Evolutionary conservation across 2,113 vertebrate species (phyloP).

Genomic region (Sorex araneus): DNA sequence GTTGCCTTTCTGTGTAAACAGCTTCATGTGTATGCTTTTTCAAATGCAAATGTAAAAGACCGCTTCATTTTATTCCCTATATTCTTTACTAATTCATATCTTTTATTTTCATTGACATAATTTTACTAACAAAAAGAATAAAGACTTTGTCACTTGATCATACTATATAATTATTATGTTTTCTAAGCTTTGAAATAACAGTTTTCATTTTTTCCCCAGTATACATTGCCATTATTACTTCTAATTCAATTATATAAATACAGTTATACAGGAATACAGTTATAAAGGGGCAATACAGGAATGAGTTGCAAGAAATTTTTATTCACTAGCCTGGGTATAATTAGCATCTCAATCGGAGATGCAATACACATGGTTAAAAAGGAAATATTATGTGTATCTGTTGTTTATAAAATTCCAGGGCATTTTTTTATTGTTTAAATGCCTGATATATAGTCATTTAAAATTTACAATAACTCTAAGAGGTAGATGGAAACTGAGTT

Average conservation of each 20-base stretch:
- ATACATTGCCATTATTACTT: background rate
- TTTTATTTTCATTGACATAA: background rate
- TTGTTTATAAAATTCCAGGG: background rate
- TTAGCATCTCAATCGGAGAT: background rate
- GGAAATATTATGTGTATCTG: background rate
- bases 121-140: background rate
- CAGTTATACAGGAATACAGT: background rate
- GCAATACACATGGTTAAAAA: background rate
- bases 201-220: background rate
- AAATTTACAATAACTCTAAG: background rate
- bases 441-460: background rate
- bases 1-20: background rate
- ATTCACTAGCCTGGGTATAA: background rate
- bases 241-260: background rate
- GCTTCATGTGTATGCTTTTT: slow-evolving; percentile 34
- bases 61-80: background rate
- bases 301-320: background rate
- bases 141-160: background rate
- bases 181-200: background rate
- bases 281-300: background rate
- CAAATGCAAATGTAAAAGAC: background rate
- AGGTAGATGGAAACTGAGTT: background rate
- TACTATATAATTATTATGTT: background rate
- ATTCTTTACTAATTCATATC: background rate
- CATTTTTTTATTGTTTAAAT: background rate